These are phyloP conservation scores for Cricetomys ansorgei DNA, from an alignment of 2,113 vertebrate genomes.

Conservation along the genomic window DNA sequence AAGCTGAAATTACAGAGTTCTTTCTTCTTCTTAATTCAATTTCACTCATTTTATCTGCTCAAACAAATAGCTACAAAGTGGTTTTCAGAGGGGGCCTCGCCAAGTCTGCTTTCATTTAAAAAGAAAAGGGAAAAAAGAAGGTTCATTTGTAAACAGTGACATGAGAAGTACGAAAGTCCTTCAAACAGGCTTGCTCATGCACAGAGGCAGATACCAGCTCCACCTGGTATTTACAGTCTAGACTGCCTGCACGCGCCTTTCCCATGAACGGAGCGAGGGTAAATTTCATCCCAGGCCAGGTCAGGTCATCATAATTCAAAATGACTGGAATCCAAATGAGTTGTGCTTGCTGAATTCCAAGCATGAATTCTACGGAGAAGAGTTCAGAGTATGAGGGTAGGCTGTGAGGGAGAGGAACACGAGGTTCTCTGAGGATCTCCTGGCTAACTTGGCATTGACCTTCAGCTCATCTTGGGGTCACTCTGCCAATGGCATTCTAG, in stretches of 20 bases:
- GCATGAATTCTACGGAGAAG: background rate
- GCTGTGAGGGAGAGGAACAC: background rate
- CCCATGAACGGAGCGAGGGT: background rate
- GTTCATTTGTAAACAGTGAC: slow-evolving; percentile 14
- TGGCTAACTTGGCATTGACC: background rate
- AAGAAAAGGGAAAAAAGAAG: background rate
- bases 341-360: background rate
- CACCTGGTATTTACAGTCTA: background rate
- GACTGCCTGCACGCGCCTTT: background rate
- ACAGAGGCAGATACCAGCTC: background rate
- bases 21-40: slow-evolving; percentile 1
- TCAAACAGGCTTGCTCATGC: background rate
- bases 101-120: slow-evolving; percentile 9
- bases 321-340: background rate
- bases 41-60: slow-evolving; percentile 43
- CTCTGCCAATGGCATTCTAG: too few relatives aligned
- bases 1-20: slow-evolving; percentile 23
- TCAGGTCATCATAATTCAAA: slow-evolving; percentile 10
- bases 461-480: background rate
- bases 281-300: background rate
- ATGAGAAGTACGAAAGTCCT: background rate
- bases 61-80: slow-evolving; percentile 24
- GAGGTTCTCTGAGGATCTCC: background rate
- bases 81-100: background rate
- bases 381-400: background rate